Evolutionary conservation across 2,113 vertebrate genomes (phyloP), one percentile per base, ranked within the genome.

Genomic region (Macquaria australasica): DNA sequence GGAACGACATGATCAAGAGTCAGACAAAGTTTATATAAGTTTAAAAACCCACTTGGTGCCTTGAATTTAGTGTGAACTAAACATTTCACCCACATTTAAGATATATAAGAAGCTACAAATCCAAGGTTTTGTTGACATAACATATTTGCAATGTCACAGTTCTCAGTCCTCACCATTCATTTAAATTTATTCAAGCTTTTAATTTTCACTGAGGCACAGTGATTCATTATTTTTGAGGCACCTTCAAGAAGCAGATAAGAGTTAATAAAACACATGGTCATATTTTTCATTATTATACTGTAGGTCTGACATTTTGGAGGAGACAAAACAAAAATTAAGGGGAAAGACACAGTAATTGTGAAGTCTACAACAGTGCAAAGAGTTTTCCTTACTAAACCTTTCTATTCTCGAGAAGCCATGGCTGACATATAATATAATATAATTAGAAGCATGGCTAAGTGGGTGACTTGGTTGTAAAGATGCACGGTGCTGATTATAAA

Each of bases 391-490:
- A 73, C 50, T 43, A 64, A 79, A 41, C 34, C 25, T 10, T 77
- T 76, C 16, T 63, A 31, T 86, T 75, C 23, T 25, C 0, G 2
- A 62, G 7, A 67, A 28, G 25, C n/a, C 7, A 20, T 41, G 58
- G 28, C 51, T 87, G 67, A 73, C 25, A 34, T 34, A 34, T 34
- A 34, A 34, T 31, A 79, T 69, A 74, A 69, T 72, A 75, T 73
- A 90, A 88, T 83, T 70, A 85, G 23, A 72, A 72, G 34, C 79
- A 60, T 56, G 62, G 58, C 50, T 74, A 87, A 83, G 82, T 71
- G 62, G 37, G 41, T 5, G n/a, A 60, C 68, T 71, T 70, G 68
- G 58, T 34, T 81, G 77, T 55, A 59, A 53, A 72, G 79, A 82
- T 82, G 70, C 56, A 66, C 9, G 5, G n/a, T 50, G 12, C 41